These are phyloP conservation scores for Dolomedes plantarius DNA, from an alignment of 2,888 invertebrate species.

Conservation along the genomic window DNA sequence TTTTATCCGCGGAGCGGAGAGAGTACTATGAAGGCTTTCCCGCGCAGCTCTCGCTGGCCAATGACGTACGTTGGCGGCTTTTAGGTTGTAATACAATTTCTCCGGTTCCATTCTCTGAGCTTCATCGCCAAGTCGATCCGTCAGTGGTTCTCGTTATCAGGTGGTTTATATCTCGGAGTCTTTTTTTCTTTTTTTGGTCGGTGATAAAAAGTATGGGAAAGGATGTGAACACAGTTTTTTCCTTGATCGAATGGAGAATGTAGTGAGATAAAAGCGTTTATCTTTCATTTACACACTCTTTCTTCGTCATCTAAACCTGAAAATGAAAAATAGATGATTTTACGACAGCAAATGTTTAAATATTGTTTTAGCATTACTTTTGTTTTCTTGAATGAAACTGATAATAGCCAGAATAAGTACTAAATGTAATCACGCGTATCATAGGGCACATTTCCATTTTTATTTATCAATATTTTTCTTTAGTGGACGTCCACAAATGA, in stretches of 20 bases:
- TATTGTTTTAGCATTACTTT: too few relatives aligned
- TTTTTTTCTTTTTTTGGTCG: not conserved
- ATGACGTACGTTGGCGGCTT: conserved; percentile 14
- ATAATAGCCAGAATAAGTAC: too few relatives aligned
- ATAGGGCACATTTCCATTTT: too few relatives aligned
- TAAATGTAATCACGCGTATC: too few relatives aligned
- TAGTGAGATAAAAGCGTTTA: not conserved
- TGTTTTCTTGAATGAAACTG: too few relatives aligned
- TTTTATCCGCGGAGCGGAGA: not conserved
- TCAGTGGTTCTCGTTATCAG: conserved; percentile 7
- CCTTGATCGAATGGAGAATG: not conserved
- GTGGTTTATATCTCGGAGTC: not conserved
- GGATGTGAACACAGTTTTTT: not conserved
- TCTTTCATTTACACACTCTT: not conserved
- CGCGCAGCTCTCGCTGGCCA: conserved; percentile 26
- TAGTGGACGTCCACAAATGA: too few relatives aligned
- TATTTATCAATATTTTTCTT: too few relatives aligned
- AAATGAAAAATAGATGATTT: too few relatives aligned
- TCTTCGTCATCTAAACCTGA: too few relatives aligned
- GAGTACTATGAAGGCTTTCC: conserved; percentile 27
- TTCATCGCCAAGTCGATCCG: conserved; percentile 21
- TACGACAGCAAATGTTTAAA: too few relatives aligned
- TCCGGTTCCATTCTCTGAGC: too few relatives aligned
- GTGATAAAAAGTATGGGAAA: conserved; percentile 12
- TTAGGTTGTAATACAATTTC: conserved; percentile 27